A percentile compares a stretch with the other conserved stretches of the same genome.
Conservation (phyloP, 2,113 vertebrate genomes). For the Lucifuga dentata region DNA sequence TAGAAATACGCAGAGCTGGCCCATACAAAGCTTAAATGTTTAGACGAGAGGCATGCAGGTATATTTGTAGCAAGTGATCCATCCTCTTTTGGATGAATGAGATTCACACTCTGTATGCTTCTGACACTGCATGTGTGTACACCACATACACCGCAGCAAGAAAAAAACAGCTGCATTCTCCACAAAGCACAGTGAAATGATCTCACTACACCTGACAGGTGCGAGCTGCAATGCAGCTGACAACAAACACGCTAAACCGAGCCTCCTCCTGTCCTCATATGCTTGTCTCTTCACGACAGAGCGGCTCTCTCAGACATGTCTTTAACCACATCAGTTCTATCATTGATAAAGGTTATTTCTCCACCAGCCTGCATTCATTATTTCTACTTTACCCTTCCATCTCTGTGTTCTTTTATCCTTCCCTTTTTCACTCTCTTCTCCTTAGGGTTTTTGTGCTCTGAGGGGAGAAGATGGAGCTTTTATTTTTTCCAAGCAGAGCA, state of each 20-base stretch:
- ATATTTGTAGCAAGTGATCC: constrained; percentile 32
- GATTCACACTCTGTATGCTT: constrained; percentile 24
- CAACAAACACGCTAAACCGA: constrained; percentile 27
- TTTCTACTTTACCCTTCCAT: not conserved
- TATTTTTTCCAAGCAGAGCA: constrained; percentile 20
- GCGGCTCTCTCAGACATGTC: not conserved
- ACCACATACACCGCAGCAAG: constrained; percentile 8
- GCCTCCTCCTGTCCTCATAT: constrained; percentile 6
- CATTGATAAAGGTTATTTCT: constrained; percentile 16
- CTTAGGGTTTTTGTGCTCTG: constrained; percentile 4
- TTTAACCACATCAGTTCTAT: constrained; percentile 25
- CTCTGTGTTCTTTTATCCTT: not conserved
- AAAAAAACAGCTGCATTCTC: constrained; percentile 32
- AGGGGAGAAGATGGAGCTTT: constrained; percentile 25
- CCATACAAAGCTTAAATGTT: constrained; percentile 22
- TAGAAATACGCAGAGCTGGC: constrained; percentile 42
- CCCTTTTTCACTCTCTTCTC: not conserved
- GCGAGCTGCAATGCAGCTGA: constrained; percentile 49
- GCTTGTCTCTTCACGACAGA: not conserved
- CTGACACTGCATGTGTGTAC: constrained; percentile 11
- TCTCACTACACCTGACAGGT: constrained; percentile 53
- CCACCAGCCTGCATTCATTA: not conserved
- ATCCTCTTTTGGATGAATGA: constrained; percentile 4
- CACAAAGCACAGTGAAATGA: constrained; percentile 42
- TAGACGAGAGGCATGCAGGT: constrained; percentile 15